Evolutionary conservation across 30 jellyfish, hydroid and myxozoan species (phyloP), one percentile per base, ranked within the genome.

Genomic region (Mastigias papua): DNA sequence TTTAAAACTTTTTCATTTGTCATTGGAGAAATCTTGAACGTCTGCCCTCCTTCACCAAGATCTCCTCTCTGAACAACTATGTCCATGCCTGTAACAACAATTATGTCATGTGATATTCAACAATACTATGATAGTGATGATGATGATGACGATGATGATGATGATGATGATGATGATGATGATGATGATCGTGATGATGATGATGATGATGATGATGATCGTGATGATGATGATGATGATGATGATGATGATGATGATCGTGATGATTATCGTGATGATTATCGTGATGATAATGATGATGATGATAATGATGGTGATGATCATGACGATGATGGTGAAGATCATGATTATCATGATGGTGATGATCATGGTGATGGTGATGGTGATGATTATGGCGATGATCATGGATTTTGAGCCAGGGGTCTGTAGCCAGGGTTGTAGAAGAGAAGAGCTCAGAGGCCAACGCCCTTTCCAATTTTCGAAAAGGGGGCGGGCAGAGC

Each of bases 61-160:
- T 94, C 99, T 16, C 97, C 97, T 34, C 99, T 75, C 48, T 94
- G 99, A 20, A 94, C 90, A 7, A 95, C 88, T 21, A 62, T 74
- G 69, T 89, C 92, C 97, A 89, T 89, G 0, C 90, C 97, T 89
- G 62, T 22, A 28, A 33, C 9, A 42, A n/a, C n/a, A n/a, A n/a
- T n/a, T n/a, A n/a, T n/a, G n/a, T n/a, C n/a, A n/a, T n/a, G n/a
- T n/a, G 48, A 8, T 2, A 9, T 6, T 72, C 0, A 72, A 25
- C 70, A 29, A 23, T 11, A 32, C 32, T 0, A 72, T 74, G 10
- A 74, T 33, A 10, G 34, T 73, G 26, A 71, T 71, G n/a, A 71
- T 71, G 51, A 71, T 71, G 23, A 71, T 71, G 51, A 71, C 30
- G 51, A 71, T 10, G 51, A 71, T 71, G 51, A 1, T 71, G 51